Conservation (phyloP, 2,888 invertebrate species). For the Brassicogethes aeneus region DNA sequence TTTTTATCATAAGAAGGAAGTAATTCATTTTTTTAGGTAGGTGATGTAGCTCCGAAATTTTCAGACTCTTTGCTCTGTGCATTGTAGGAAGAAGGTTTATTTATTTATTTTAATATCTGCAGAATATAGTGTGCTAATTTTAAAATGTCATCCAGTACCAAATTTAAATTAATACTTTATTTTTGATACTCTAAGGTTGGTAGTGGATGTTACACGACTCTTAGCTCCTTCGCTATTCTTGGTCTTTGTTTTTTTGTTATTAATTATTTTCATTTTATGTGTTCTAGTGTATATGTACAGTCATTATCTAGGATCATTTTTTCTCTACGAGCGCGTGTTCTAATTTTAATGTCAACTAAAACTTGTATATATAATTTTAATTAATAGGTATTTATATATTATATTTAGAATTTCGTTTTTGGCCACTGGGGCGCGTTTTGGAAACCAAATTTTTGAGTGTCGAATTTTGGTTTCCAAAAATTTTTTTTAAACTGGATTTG, state of each 20-base stretch:
- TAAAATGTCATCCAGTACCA: too few species aligned
- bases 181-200: neutral
- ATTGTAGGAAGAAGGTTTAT: neutral
- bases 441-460: too few species aligned
- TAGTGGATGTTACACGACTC: neutral
- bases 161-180: neutral
- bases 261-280: conserved; percentile 9
- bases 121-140: conserved; percentile 11
- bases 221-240: conserved; percentile 7
- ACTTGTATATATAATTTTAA: conserved; percentile 22
- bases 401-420: conserved; percentile 39
- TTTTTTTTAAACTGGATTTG: neutral
- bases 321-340: conserved; percentile 32
- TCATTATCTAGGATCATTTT: conserved; percentile 17
- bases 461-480: neutral
- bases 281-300: conserved; percentile 27
- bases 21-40: neutral
- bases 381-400: conserved; percentile 31
- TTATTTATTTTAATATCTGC: too few species aligned
- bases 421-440: too few species aligned
- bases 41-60: neutral
- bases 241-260: too few species aligned
- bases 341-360: too few species aligned
- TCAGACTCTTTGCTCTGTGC: conserved; percentile 1
- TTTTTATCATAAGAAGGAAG: neutral